These are phyloP conservation scores for Apodemus speciosus DNA, from an alignment of 2,113 vertebrate genomes.

Conservation along the genomic window DNA sequence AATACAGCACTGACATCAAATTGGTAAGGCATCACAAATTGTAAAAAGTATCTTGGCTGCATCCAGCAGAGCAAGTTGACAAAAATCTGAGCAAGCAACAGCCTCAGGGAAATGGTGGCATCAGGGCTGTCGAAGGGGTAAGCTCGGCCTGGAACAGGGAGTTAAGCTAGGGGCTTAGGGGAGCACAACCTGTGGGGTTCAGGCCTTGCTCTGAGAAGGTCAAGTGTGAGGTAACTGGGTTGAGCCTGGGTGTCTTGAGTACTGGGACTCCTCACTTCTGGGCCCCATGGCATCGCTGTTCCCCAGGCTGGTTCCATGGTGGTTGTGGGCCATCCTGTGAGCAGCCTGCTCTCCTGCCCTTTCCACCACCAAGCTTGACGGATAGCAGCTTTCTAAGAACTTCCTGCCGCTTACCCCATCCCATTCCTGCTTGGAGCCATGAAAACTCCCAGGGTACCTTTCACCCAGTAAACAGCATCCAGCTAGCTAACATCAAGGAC, in stretches of 20 bases:
- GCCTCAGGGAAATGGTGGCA: not conserved
- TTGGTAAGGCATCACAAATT: constrained; percentile 66
- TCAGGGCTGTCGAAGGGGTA: not conserved
- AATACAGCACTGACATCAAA: constrained; percentile 57
- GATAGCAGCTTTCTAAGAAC: not conserved
- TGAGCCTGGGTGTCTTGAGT: not conserved
- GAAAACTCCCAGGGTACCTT: not conserved
- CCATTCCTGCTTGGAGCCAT: not conserved
- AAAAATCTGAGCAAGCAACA: constrained; percentile 34
- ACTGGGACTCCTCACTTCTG: not conserved
- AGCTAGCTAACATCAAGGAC: fast-evolving
- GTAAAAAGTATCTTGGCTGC: constrained; percentile 45
- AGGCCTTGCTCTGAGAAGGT: constrained; percentile 8
- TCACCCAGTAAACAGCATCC: not conserved
- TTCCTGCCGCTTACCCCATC: not conserved
- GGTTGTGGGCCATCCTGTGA: not conserved
- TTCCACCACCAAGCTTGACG: not conserved
- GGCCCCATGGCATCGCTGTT: not conserved
- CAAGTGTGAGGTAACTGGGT: constrained; percentile 64
- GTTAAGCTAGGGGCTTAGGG: not conserved
- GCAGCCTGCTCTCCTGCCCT: too few relatives aligned
- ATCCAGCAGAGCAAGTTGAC: constrained; percentile 11
- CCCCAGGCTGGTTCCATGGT: not conserved
- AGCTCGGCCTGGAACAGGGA: not conserved
- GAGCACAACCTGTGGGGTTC: not conserved